A percentile compares a stretch with the other conserved stretches of the same genome.
phyloP scores from a whole-genome alignment of 2,113 vertebrate genomes.

The Oriolus oriolus region DNA sequence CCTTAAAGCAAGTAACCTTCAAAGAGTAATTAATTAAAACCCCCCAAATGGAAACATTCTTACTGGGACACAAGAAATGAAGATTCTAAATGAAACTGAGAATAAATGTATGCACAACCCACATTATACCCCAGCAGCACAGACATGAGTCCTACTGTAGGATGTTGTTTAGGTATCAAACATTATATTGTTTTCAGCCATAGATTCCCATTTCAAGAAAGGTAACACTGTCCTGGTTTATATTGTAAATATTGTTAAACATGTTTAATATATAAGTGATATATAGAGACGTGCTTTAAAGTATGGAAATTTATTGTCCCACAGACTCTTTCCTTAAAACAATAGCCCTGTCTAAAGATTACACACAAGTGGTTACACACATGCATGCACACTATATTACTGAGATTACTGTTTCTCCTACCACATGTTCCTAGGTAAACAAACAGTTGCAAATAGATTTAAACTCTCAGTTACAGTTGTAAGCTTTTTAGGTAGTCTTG shows the following conservation, averaged over 20 bases:
- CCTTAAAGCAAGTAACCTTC: neutral
- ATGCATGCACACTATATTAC: neutral
- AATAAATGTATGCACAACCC: neutral
- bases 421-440: neutral
- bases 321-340: neutral
- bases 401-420: neutral
- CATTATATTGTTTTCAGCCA: neutral
- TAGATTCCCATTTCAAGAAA: neutral
- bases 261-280: neutral
- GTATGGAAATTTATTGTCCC: neutral
- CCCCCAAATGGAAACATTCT: neutral
- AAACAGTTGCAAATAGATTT: neutral
- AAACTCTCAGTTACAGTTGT: neutral
- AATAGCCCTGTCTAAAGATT: neutral
- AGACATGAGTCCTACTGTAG: neutral
- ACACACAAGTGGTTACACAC: neutral
- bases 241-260: neutral
- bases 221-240: neutral
- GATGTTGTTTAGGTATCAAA: neutral
- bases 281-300: accelerated
- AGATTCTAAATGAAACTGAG: neutral
- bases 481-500: neutral
- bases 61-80: neutral
- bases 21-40: neutral
- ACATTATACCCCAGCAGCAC: neutral